A percentile compares a stretch with the other conserved stretches of the same genome.
Evolutionary conservation across 2,113 vertebrate genomes (phyloP).

Genomic region (Chinchilla lanigera): DNA sequence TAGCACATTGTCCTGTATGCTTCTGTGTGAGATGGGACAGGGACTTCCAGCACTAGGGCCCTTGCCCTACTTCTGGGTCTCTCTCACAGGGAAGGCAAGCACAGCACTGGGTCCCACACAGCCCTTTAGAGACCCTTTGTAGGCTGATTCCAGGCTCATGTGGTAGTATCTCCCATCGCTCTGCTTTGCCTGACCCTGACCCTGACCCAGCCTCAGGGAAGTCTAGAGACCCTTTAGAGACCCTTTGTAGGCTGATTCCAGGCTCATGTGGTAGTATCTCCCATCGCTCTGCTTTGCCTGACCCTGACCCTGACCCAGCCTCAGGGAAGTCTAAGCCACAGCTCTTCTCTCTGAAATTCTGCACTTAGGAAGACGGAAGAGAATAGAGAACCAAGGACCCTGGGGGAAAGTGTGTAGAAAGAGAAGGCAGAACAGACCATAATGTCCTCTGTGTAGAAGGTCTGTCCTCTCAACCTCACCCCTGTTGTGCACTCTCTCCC

Average conservation of each 20-base stretch:
- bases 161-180: neutral
- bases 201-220: neutral
- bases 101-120: neutral
- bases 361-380: neutral
- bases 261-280: neutral
- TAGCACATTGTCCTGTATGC: neutral
- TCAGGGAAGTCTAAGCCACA: neutral
- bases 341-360: conserved; percentile 18
- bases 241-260: neutral
- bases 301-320: neutral
- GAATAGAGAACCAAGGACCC: neutral
- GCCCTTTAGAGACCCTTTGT: neutral
- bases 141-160: neutral
- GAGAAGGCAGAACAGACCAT: neutral
- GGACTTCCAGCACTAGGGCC: neutral
- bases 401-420: neutral
- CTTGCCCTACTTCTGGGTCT: neutral
- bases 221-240: no score
- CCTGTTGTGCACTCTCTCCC: neutral
- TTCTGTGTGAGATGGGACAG: neutral
- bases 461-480: neutral
- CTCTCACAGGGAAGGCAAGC: neutral
- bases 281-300: neutral
- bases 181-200: neutral
- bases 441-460: neutral